These are phyloP conservation scores for Leptothorax acervorum DNA, from an alignment of 2,888 invertebrate genomes.

Conservation along the genomic window DNA sequence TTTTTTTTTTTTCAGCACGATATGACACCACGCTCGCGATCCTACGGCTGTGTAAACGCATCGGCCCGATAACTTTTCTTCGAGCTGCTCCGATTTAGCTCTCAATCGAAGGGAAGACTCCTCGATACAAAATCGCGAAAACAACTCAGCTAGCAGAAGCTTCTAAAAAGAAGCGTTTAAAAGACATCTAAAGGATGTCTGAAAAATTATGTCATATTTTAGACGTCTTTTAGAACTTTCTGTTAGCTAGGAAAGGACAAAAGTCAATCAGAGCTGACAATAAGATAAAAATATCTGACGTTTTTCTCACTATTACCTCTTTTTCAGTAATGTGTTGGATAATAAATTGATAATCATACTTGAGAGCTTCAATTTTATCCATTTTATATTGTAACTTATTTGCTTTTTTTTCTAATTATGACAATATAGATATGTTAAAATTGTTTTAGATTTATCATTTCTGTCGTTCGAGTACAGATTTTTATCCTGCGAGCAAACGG, in stretches of 20 bases:
- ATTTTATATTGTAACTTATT: background rate
- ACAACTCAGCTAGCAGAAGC: too few species aligned
- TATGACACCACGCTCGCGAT: constrained; percentile 41
- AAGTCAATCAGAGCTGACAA: too few species aligned
- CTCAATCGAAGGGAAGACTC: background rate
- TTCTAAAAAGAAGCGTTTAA: too few species aligned
- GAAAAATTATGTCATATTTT: too few species aligned
- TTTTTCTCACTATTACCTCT: background rate
- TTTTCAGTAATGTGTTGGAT: background rate
- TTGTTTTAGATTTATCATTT: background rate
- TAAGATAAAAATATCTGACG: too few species aligned
- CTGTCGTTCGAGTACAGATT: background rate
- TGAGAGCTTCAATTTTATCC: background rate
- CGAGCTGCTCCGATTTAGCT: background rate
- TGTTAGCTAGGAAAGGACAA: too few species aligned
- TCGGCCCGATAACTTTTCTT: background rate
- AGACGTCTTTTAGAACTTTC: too few species aligned
- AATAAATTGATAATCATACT: background rate
- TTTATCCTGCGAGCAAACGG: background rate
- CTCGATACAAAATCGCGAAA: background rate
- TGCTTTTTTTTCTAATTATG: background rate
- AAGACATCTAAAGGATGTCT: too few species aligned
- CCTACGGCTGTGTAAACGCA: background rate
- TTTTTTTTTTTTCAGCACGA: constrained; percentile 20
- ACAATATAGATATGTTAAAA: background rate